Conservation (phyloP, 1,140 invertebrate species). For the Drosophila santomea region DNA sequence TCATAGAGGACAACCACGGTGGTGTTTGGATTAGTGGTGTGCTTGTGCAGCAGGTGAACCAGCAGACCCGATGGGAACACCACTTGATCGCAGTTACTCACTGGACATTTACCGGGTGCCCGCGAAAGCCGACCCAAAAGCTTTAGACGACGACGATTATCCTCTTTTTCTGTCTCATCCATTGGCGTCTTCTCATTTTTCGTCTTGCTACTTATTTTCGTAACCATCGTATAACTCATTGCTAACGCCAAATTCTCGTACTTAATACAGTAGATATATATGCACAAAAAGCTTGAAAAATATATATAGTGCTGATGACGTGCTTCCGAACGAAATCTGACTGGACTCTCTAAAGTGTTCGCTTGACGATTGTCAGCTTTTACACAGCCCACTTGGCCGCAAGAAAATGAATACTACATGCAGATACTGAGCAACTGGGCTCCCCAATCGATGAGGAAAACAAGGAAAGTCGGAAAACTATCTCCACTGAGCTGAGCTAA, state of each 20-base stretch:
- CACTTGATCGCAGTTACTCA: conserved; percentile 25
- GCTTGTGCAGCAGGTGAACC: conserved; percentile 23
- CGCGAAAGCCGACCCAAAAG: neutral
- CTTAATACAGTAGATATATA: neutral
- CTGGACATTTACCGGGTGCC: conserved; percentile 37
- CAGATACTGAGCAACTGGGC: no score
- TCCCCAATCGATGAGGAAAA: neutral
- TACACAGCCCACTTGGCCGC: neutral
- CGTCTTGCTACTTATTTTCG: no score
- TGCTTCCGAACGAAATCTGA: neutral
- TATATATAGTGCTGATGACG: neutral
- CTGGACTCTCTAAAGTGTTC: no score
- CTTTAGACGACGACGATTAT: neutral
- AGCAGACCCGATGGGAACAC: conserved; percentile 41
- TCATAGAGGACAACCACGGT: conserved; percentile 11
- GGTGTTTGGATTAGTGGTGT: conserved; percentile 5
- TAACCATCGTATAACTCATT: neutral
- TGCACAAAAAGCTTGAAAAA: neutral
- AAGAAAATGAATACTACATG: neutral
- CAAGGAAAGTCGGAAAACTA: conserved; percentile 15
- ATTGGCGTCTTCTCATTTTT: neutral
- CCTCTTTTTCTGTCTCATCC: neutral
- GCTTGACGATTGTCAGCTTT: neutral
- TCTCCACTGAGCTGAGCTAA: conserved; percentile 13
- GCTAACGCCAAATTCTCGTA: neutral